Evolutionary conservation across 2,113 vertebrate species (phyloP).

Genomic region (Patagioenas fasciata): DNA sequence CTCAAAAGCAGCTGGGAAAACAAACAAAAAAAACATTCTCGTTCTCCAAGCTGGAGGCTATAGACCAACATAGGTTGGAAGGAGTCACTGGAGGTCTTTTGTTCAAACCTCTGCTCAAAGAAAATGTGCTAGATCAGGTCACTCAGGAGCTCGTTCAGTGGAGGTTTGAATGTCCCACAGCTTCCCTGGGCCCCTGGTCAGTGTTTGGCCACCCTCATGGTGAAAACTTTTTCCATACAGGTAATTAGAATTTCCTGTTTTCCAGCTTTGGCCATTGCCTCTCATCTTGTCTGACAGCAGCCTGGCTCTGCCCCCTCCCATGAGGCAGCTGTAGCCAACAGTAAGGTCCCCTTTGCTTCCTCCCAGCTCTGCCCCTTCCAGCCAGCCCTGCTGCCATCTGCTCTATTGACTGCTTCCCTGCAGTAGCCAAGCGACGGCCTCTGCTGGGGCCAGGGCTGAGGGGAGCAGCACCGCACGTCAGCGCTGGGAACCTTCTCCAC

Average conservation of each 20-base stretch:
- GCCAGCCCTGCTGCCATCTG: background rate
- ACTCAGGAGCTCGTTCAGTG: background rate
- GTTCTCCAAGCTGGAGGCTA: background rate
- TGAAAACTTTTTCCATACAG: background rate
- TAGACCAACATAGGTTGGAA: background rate
- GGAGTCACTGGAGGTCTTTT: background rate
- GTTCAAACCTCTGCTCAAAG: background rate
- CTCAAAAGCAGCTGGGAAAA: background rate
- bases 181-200: background rate
- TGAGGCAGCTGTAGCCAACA: background rate
- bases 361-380: background rate
- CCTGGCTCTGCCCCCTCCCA: background rate
- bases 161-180: background rate
- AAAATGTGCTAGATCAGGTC: background rate
- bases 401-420: accelerated
- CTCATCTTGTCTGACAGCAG: conserved; percentile 26
- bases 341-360: background rate
- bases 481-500: background rate
- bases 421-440: background rate
- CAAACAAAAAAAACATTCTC: background rate
- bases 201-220: background rate
- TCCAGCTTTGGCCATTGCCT: background rate
- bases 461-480: background rate
- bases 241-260: conserved; percentile 46
- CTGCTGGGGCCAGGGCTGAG: background rate